A percentile compares a stretch with the other conserved stretches of the same genome.
These are phyloP conservation scores for Rattus norvegicus DNA, from an alignment of 2,113 vertebrate genomes.

Conservation along the genomic window DNA sequence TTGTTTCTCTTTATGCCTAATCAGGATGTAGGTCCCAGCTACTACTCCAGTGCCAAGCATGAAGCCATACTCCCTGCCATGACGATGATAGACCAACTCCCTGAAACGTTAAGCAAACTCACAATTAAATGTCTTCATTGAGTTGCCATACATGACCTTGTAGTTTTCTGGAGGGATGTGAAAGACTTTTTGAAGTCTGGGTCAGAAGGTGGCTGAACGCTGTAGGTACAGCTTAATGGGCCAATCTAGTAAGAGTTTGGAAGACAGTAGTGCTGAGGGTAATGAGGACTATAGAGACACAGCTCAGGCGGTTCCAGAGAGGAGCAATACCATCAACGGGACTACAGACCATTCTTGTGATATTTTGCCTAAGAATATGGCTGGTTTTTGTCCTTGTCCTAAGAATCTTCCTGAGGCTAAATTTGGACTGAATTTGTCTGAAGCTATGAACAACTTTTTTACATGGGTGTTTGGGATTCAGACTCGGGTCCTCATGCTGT, in stretches of 20 bases:
- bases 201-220: background rate
- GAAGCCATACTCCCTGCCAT: accelerated
- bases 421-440: background rate
- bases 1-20: background rate
- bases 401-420: background rate
- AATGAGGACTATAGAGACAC: background rate
- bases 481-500: background rate
- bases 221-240: background rate
- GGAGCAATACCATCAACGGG: background rate
- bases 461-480: background rate
- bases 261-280: background rate
- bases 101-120: background rate
- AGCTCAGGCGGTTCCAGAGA: too few species aligned
- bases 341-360: background rate
- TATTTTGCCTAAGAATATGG: background rate
- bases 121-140: too few species aligned
- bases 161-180: background rate
- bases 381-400: background rate
- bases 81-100: background rate
- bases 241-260: background rate
- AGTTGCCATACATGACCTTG: background rate
- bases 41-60: background rate
- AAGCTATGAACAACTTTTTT: background rate
- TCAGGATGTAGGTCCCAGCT: background rate
- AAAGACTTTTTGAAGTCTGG: background rate